Base-by-base conservation (phyloP, 2,113 vertebrate species). In the Takifugu flavidus region DNA sequence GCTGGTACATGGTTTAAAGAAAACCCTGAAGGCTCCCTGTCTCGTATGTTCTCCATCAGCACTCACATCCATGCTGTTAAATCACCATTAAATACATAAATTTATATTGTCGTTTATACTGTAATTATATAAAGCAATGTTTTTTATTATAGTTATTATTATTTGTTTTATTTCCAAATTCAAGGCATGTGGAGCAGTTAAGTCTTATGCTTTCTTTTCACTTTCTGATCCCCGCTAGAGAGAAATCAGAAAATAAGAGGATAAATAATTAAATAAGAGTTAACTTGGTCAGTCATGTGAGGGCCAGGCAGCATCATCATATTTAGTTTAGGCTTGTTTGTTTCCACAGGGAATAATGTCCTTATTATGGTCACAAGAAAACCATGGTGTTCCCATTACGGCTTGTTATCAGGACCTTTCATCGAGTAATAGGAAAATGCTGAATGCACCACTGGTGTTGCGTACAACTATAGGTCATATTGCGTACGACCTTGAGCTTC, bases 331-430 rank as follows among this genome's bases (percentile, higher is more conserved):
- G 56, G 59, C 51, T 56, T 75, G 68, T 88, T 82, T 86, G 63
- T 78, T 77, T 81, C 74, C 49, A 46, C 59, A 63, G 79, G 85
- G 78, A 81, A 82, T 76, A 83, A 66, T 75, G 70, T 86, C 65
- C 60, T 82, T 75, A 87, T 87, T 88, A 86, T 76, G 69, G 77
- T 80, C 83, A 86, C 83, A 76, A 86, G 75, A 80, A 80, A 71
- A 58, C 78, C 75, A 71, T 72, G 72, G 75, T 74, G 60, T 72
- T 83, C 72, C 75, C 53, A 85, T 86, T 84, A 81, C 70, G 67
- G 62, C 73, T 76, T 27, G 49, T 80, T 78, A 83, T n/a, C 34
- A 61, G 65, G 46, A 59, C 56, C 61, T 86, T 84, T 82, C 63
- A 86, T 84, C 67, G 62, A 47, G 60, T 27, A 45, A 58, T 56